Evolutionary conservation across 2,797 vertebrate species (phyloP).

Genomic region (Pangasius larnaudii): DNA sequence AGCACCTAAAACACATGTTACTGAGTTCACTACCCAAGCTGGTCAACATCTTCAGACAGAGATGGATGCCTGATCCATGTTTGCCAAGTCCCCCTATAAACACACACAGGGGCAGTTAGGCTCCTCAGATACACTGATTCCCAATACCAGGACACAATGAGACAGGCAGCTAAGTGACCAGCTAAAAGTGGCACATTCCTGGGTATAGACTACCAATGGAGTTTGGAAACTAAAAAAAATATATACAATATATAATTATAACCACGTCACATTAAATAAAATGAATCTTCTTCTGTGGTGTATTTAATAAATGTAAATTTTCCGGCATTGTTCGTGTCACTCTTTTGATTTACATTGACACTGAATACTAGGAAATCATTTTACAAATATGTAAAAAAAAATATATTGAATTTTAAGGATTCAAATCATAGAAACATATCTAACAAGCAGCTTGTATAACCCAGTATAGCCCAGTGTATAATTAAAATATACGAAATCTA

Average conservation of each 20-base stretch:
- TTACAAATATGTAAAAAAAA: too few relatives aligned
- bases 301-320: too few relatives aligned
- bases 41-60: conserved; percentile 53
- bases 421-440: too few relatives aligned
- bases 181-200: not conserved
- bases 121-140: conserved; percentile 14
- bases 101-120: conserved; percentile 49
- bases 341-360: too few relatives aligned
- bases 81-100: conserved; percentile 46
- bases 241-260: not conserved
- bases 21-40: conserved; percentile 26
- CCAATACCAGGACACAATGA: not conserved
- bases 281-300: too few relatives aligned
- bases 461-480: not conserved
- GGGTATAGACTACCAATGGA: too few relatives aligned
- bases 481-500: not conserved
- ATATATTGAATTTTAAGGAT: too few relatives aligned
- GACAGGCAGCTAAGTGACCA: not conserved
- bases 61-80: conserved; percentile 45
- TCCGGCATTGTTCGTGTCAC: too few relatives aligned
- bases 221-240: not conserved
- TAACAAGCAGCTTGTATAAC: too few relatives aligned
- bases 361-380: too few relatives aligned
- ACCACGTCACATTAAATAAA: too few relatives aligned
- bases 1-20: conserved; percentile 54